Evolutionary conservation across 2,888 invertebrate species (phyloP).

Genomic region (Ernsta delagoae): DNA sequence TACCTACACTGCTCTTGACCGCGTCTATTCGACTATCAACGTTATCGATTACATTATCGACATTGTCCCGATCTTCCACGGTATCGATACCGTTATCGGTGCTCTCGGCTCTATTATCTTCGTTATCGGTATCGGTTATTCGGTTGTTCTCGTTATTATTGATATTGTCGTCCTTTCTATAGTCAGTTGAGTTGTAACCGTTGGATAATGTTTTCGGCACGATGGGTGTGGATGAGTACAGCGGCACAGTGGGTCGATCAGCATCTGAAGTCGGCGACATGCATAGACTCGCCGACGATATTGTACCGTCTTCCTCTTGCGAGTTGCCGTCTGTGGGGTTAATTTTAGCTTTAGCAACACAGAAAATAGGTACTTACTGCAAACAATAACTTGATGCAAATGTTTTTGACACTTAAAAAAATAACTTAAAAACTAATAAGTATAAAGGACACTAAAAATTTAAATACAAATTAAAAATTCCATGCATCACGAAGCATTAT

Average conservation of each 20-base stretch:
- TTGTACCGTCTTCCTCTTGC: constrained; percentile 68
- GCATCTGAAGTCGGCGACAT: constrained; percentile 61
- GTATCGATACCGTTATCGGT: constrained; percentile 29
- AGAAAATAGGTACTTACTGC: too few species aligned
- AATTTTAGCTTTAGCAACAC: background rate
- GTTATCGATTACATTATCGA: constrained; percentile 13
- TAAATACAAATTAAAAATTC: too few species aligned
- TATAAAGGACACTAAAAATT: too few species aligned
- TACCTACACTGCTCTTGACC: constrained; percentile 12
- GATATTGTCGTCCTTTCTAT: background rate
- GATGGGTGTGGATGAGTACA: constrained; percentile 62
- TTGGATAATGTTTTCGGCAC: constrained; percentile 54
- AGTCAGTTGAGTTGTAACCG: constrained; percentile 53
- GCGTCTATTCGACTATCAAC: constrained; percentile 12
- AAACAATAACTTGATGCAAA: too few species aligned
- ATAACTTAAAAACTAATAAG: too few species aligned
- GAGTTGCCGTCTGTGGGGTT: constrained; percentile 63
- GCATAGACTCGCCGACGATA: constrained; percentile 72
- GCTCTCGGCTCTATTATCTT: constrained; percentile 16
- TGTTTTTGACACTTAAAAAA: too few species aligned
- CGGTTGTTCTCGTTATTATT: constrained; percentile 14
- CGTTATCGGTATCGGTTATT: constrained; percentile 10
- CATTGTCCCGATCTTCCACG: background rate
- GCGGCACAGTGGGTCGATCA: constrained; percentile 45
- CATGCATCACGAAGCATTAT: background rate